Base-by-base conservation (phyloP, 2,113 vertebrate genomes). In the Etheostoma spectabile region DNA sequence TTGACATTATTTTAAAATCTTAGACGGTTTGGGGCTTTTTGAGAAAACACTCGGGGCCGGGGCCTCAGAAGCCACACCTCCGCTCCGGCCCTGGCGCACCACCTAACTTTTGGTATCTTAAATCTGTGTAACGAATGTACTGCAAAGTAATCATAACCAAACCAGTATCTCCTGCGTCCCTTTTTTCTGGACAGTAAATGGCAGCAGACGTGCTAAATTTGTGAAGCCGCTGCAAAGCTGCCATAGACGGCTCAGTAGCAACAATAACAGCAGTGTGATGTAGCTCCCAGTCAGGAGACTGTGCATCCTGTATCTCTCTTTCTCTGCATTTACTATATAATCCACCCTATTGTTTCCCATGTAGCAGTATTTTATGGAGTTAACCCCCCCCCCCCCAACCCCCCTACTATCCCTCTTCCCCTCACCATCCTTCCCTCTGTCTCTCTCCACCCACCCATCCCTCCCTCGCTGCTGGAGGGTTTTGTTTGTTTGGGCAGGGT, bases 401-500 rank as follows among this genome's bases (percentile, higher is more conserved):
- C 30, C 4, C 30, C 45, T 33, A 35, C 46, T 61, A 70, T 53
- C 33, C 8, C 59, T 35, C 59, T 82, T 19, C 13, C 27, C 53
- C 72, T 53, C 74, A 42, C 77, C 64, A 72, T 63, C 71, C 65
- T 68, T 24, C 42, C n/a, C 53, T 75, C 79, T 51, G 65, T 21
- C 61, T 83, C 80, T 66, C 66, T 88, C 59, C 72, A 46, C 21
- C 74, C 77, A 22, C 21, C 74, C 79, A 22, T 68, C 82, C 24
- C 83, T 82, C 74, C 67, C 48, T 85, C 48, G 0, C 80, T 76
- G 77, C 70, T 82, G 73, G 65, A 84, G 76, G 79, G 79, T 80
- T 89, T 83, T 92, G 75, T 93, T 91, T 92, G 90, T 88, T 82
- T 87, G 85, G 89, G 77, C 82, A 82, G 89, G 90, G 86, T 87